Evolutionary conservation across 2,113 vertebrate genomes (phyloP).

Genomic region (Telmatochromis brachygnathus): DNA sequence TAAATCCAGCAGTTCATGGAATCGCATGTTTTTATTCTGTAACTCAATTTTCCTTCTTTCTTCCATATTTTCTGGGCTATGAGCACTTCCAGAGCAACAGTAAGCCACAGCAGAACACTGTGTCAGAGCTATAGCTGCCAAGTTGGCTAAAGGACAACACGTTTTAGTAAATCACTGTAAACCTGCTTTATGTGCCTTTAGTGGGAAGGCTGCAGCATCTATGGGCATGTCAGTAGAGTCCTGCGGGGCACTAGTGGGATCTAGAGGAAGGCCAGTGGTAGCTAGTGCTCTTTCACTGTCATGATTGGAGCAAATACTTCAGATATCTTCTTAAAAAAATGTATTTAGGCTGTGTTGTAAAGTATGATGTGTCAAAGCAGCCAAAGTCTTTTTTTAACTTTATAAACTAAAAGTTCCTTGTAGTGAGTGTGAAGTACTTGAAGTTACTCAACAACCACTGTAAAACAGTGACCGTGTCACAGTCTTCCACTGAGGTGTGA

Average conservation of each 20-base stretch:
- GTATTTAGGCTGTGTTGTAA: accelerated
- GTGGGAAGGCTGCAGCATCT: background rate
- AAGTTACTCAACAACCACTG: background rate
- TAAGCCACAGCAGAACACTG: background rate
- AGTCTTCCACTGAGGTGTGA: background rate
- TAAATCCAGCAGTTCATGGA: background rate
- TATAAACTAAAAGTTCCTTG: background rate
- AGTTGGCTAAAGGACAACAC: background rate
- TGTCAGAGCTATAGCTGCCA: background rate
- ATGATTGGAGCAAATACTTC: background rate
- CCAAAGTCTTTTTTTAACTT: background rate
- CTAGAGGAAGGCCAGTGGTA: background rate
- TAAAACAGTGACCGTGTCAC: background rate
- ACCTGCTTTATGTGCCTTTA: background rate
- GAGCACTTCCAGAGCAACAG: background rate
- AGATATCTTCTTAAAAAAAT: background rate
- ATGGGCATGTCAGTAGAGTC: background rate
- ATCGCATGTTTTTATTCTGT: background rate
- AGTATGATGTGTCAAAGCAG: background rate
- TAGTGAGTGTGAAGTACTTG: background rate
- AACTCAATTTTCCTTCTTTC: background rate
- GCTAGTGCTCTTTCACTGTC: background rate
- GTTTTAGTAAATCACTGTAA: background rate
- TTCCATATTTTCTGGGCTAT: background rate
- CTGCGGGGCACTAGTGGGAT: background rate